These are phyloP conservation scores for Cremastobaeus sp. DNA, from an alignment of 2,888 invertebrate species.

Conservation along the genomic window DNA sequence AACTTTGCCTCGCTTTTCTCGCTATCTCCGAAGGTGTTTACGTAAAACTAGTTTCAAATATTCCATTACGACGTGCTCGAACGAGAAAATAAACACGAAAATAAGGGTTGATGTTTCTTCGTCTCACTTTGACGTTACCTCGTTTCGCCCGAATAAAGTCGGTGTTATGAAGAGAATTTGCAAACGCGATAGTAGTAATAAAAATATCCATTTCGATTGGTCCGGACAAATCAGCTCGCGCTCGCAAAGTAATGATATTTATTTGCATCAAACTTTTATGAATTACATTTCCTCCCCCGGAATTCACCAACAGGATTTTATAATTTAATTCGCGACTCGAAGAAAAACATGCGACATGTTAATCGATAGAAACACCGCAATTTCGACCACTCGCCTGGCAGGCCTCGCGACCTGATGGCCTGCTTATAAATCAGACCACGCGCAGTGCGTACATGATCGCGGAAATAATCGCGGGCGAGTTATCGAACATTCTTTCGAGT, in stretches of 20 bases:
- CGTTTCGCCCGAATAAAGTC: slow-evolving; percentile 36
- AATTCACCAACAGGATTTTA: too few relatives aligned
- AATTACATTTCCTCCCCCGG: too few relatives aligned
- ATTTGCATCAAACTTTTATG: slow-evolving; percentile 16
- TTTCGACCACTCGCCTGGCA: slow-evolving; percentile 42
- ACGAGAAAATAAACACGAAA: slow-evolving; percentile 29
- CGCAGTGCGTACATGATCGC: slow-evolving; percentile 10
- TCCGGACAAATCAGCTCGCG: slow-evolving; percentile 6
- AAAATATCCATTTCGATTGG: slow-evolving; percentile 31
- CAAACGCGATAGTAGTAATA: slow-evolving; percentile 27
- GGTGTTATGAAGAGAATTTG: slow-evolving; percentile 14
- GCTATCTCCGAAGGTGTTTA: background rate
- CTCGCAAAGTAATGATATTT: background rate
- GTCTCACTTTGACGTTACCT: slow-evolving; percentile 17
- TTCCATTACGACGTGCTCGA: slow-evolving; percentile 45
- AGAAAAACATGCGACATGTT: too few relatives aligned
- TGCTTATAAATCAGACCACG: slow-evolving; percentile 27
- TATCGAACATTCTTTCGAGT: slow-evolving; percentile 27
- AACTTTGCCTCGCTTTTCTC: slow-evolving; percentile 3
- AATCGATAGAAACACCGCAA: too few relatives aligned
- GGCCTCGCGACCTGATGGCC: slow-evolving; percentile 22
- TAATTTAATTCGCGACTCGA: too few relatives aligned
- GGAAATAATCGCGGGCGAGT: slow-evolving; percentile 38
- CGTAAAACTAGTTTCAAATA: slow-evolving; percentile 35
- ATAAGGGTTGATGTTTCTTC: background rate